Base-by-base conservation (phyloP, 2,888 invertebrate species). In the Chaetoderma sp. region DNA sequence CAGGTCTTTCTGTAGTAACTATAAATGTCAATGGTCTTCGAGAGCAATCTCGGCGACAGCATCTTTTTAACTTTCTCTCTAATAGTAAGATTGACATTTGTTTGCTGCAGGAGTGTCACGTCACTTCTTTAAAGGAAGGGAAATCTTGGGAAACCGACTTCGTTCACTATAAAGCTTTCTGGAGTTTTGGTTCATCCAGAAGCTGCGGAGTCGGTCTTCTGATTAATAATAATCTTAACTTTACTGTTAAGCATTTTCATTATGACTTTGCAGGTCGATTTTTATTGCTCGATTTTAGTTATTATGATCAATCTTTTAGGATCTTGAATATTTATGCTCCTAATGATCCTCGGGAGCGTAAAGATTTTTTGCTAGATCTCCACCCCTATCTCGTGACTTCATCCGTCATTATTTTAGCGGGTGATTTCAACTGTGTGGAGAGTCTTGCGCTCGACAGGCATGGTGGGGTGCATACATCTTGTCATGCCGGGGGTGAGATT, bases 371-470 rank as follows among this genome's bases (percentile, higher is more conserved):
- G 55, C 32, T 52, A n/a, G 16, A 27, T n/a, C 13, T 68, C 0
- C n/a, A 13, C n/a, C 42, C 27, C 27, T 30, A 65, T 44, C 59
- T 66, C 25, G 54, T 54, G 8, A 58, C 58, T 13, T 50, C 57
- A 27, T 28, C 47, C 13, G 23, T 54, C 39, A 16, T 69, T 4
- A 55, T 63, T 27, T 27, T 69, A 27, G 44, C 16, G 39, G 68
- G 68, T 13, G 68, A 68, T 49, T 68, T 62, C 52, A 68, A 68
- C 50, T 68, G 52, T 49, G 59, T 68, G 42, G 54, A 50, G 21
- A 59, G 65, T 49, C 28, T 60, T 8, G 23, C 27, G 0, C 25
- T 65, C 1, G 62, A 68, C 32, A 65, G 64, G 55, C n/a, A 66
- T 16, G 66, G 69, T 18, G 66, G 66, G 16, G 56, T 58, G n/a